These are phyloP conservation scores for Allolobophora icterica DNA, from an alignment of 2,888 invertebrate species.

Conservation along the genomic window DNA sequence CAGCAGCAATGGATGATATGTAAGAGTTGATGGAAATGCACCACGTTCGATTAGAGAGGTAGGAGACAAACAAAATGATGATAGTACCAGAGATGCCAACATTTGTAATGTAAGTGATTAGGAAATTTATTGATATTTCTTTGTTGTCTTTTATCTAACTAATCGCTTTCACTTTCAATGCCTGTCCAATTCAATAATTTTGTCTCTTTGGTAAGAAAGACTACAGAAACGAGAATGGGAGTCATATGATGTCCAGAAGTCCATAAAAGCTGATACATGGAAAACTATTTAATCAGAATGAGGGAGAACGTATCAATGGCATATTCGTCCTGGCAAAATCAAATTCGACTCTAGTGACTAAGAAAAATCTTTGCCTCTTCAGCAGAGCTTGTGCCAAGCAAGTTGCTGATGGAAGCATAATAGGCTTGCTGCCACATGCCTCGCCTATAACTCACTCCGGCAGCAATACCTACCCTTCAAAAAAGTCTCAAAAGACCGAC, in stretches of 20 bases:
- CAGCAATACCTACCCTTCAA: neutral
- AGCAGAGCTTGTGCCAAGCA: neutral
- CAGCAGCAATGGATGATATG: too few species aligned
- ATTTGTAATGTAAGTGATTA: neutral
- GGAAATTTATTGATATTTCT: neutral
- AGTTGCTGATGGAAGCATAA: too few species aligned
- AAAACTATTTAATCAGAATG: neutral
- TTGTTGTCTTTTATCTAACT: neutral
- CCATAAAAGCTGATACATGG: neutral
- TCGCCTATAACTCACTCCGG: neutral
- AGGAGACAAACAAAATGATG: too few species aligned
- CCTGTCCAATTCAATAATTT: neutral
- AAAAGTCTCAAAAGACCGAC: neutral
- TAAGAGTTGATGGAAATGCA: too few species aligned
- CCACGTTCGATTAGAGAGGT: too few species aligned
- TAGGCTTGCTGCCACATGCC: neutral
- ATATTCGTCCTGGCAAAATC: neutral
- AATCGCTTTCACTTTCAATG: neutral
- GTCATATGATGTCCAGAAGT: neutral
- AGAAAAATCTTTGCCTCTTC: neutral
- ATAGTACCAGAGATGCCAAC: neutral
- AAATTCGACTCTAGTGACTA: neutral
- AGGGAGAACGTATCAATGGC: neutral
- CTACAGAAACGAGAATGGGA: neutral
- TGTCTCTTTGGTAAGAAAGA: neutral